Evolutionary conservation across 2,113 vertebrate species (phyloP), one percentile per base, ranked within the genome.

Genomic region (Myrmecobius fasciatus): DNA sequence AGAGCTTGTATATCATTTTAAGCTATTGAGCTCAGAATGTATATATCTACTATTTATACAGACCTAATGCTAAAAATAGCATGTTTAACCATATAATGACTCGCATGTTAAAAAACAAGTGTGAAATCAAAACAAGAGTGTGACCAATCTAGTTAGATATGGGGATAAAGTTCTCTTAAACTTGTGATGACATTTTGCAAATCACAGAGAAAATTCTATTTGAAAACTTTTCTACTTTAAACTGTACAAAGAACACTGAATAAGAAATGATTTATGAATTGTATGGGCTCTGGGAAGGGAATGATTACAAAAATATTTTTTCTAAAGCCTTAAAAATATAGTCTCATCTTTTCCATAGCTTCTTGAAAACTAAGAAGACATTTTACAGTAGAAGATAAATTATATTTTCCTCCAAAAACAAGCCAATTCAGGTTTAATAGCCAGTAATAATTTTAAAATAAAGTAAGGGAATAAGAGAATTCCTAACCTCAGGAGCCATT

Each of bases 361-460:
- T 83, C 67, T 83, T 43, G n/a, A 83, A 83, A 83, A 83, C 36
- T 43, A 83, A 7, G 60, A 67, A 36, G 60, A 67, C 28, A 75
- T n/a, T 92, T 54, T 75, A 95, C 94, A 95, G 75, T 8, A 31
- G 31, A 31, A 95, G 54, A 31, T 22, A 83, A 90, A 92, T 47
- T 25, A 0, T 17, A 54, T 67, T 53, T 60, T 11, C 28, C n/a
- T 92, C 49, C 52, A 90, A 90, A 90, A 92, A 31, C 28, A 92
- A 54, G 31, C 53, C 25, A 25, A 91, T 53, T 54, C 52, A 53
- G 53, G 24, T 92, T 94, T 52, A 43, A 31, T 53, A 54, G 53
- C 92, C 91, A 93, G 60, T 67, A 67, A 67, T 67, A 36, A 43
- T 92, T 43, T 49, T 92, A 91, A 95, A 56, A 47, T 17, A 96